phyloP scores from a whole-genome alignment of 2,888 invertebrate genomes.

The Amphimallon solstitiale region DNA sequence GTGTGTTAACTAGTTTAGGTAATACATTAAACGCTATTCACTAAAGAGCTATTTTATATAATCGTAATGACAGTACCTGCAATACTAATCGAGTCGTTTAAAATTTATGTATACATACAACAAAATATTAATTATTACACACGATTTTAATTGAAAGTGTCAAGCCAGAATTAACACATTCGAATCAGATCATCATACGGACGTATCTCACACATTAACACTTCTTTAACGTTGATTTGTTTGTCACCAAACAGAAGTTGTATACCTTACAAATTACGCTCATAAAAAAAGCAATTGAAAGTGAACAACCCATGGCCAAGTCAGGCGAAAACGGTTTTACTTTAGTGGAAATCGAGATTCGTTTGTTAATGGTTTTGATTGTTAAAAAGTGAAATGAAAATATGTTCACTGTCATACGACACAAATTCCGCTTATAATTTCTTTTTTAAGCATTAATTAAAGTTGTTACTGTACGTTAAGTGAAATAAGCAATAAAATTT shows the following conservation, averaged over 20 bases:
- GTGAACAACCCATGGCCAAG: neutral
- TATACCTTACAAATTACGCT: neutral
- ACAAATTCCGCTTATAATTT: neutral
- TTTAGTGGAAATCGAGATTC: neutral
- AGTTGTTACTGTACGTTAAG: too few relatives aligned
- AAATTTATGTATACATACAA: too few relatives aligned
- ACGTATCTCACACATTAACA: too few relatives aligned
- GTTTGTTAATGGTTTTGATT: neutral
- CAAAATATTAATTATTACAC: neutral
- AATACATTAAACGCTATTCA: too few relatives aligned
- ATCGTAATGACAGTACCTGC: too few relatives aligned
- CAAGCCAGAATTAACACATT: too few relatives aligned
- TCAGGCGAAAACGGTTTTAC: neutral
- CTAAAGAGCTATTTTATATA: too few relatives aligned
- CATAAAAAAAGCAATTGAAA: slow-evolving; percentile 14
- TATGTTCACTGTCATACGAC: neutral
- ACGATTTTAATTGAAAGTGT: neutral
- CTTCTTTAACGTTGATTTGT: neutral
- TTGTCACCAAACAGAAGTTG: neutral
- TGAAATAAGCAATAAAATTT: too few relatives aligned
- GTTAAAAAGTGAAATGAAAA: slow-evolving; percentile 25
- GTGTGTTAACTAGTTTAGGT: too few relatives aligned
- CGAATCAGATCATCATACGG: neutral
- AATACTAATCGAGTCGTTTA: too few relatives aligned
- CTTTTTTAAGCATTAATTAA: too few relatives aligned